Conservation (phyloP, 2,888 invertebrate species). For the Drosophila tanythrix region DNA sequence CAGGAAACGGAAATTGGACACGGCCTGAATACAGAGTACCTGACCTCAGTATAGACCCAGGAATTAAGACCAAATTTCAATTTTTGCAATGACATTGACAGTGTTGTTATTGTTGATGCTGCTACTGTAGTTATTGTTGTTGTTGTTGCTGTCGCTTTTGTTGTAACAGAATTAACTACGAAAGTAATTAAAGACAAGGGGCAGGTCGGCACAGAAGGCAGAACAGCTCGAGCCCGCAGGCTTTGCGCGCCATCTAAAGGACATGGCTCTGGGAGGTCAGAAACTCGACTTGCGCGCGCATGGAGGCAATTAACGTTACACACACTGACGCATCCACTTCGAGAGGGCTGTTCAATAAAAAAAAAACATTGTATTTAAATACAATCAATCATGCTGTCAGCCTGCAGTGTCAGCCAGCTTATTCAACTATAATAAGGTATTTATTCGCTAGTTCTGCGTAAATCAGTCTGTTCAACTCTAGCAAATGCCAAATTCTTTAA, state of each 20-base stretch:
- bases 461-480: background rate
- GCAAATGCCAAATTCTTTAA: background rate
- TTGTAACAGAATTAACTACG: conserved; percentile 78
- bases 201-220: conserved; percentile 38
- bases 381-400: conserved; percentile 5
- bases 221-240: conserved; percentile 54
- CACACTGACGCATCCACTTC: conserved; percentile 23
- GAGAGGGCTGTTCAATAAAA: conserved; percentile 26
- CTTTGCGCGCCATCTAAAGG: conserved; percentile 27
- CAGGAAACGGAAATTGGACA: conserved; percentile 62
- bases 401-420: background rate
- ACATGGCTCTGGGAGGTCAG: conserved; percentile 46
- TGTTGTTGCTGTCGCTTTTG: conserved; percentile 49
- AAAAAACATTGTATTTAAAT: background rate
- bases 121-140: conserved; percentile 13
- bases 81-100: conserved; percentile 66
- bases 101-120: conserved; percentile 16
- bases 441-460: background rate
- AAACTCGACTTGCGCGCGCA: conserved; percentile 75
- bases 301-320: conserved; percentile 70
- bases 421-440: conserved; percentile 1
- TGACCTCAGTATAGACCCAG: conserved; percentile 20
- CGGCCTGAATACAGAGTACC: conserved; percentile 7
- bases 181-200: conserved; percentile 75
- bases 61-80: conserved; percentile 76